Percentiles rank a stretch among this genome's conserved stretches.
Evolutionary conservation across 1,140 invertebrate genomes (phyloP).

Genomic region (Ephestia elutella): DNA sequence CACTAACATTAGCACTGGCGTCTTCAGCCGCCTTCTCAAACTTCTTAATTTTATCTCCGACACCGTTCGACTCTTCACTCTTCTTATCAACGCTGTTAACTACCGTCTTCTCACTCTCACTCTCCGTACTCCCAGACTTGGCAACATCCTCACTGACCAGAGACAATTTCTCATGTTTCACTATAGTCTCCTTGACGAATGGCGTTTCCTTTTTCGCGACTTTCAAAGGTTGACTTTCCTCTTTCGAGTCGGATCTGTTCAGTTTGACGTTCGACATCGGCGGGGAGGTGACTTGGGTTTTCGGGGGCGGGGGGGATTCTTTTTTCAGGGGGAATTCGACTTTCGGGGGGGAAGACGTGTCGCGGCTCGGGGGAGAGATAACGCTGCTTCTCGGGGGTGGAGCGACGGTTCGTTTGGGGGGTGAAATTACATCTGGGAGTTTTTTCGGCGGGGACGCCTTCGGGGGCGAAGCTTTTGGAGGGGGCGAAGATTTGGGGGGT

Average conservation of each 20-base stretch:
- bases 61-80: conserved; percentile 53
- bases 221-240: conserved; percentile 30
- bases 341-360: conserved; percentile 11
- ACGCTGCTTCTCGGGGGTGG: not conserved
- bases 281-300: conserved; percentile 17
- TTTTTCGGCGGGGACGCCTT: not conserved
- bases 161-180: conserved; percentile 46
- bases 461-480: conserved; percentile 10
- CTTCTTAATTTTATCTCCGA: conserved; percentile 66
- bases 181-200: conserved; percentile 36
- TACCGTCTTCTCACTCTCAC: conserved; percentile 17
- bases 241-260: conserved; percentile 35
- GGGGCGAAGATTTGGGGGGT: conserved; percentile 7
- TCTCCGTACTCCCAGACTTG: conserved; percentile 17
- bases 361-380: conserved; percentile 2
- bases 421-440: not conserved
- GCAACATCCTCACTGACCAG: conserved; percentile 24
- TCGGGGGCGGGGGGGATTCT: conserved; percentile 13
- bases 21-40: conserved; percentile 65
- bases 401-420: not conserved
- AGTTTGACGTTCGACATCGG: conserved; percentile 27
- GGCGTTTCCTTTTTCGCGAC: conserved; percentile 30
- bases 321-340: conserved; percentile 10
- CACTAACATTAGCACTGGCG: conserved; percentile 33
- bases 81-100: conserved; percentile 17